phyloP scores from a whole-genome alignment of 2,888 invertebrate genomes.

The Steinernema scapterisci region DNA sequence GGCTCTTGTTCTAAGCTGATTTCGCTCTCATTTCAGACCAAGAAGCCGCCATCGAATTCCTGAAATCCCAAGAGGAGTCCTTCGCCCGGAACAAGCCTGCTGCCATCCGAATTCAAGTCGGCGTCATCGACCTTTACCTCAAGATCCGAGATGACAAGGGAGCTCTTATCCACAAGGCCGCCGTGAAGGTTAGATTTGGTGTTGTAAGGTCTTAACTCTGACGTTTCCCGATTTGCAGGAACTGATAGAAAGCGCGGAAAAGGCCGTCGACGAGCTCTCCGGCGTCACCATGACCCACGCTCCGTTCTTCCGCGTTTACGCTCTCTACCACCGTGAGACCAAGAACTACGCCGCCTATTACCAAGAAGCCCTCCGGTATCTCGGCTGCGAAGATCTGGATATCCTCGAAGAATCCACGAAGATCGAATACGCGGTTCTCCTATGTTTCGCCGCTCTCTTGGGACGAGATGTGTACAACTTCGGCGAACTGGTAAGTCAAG shows the following conservation, averaged over 20 bases:
- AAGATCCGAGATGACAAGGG: constrained; percentile 68
- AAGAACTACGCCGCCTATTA: constrained; percentile 94
- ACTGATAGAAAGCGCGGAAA: constrained; percentile 46
- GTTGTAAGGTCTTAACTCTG: constrained; percentile 36
- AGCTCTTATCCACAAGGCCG: constrained; percentile 68
- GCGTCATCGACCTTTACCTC: constrained; percentile 72
- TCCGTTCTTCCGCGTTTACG: constrained; percentile 62
- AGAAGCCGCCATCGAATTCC: constrained; percentile 82
- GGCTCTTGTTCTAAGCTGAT: neutral
- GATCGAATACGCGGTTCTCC: constrained; percentile 80
- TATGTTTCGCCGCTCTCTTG: constrained; percentile 89
- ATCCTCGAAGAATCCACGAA: constrained; percentile 51
- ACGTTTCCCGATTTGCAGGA: constrained; percentile 37
- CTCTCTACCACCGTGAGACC: constrained; percentile 62
- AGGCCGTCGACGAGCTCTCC: constrained; percentile 35
- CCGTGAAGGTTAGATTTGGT: constrained; percentile 42
- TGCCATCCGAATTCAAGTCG: constrained; percentile 83
- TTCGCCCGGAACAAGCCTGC: constrained; percentile 86
- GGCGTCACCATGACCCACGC: constrained; percentile 62
- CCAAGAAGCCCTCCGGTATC: constrained; percentile 82
- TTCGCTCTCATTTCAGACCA: constrained; percentile 74
- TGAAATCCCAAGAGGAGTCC: constrained; percentile 85
- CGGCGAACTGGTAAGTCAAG: constrained; percentile 80
- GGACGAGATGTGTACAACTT: constrained; percentile 95
- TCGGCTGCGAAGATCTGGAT: constrained; percentile 72